A percentile compares a stretch with the other conserved stretches of the same genome.
phyloP scores from a whole-genome alignment of 2,797 vertebrate species.

The Eospalax fontanierii region DNA sequence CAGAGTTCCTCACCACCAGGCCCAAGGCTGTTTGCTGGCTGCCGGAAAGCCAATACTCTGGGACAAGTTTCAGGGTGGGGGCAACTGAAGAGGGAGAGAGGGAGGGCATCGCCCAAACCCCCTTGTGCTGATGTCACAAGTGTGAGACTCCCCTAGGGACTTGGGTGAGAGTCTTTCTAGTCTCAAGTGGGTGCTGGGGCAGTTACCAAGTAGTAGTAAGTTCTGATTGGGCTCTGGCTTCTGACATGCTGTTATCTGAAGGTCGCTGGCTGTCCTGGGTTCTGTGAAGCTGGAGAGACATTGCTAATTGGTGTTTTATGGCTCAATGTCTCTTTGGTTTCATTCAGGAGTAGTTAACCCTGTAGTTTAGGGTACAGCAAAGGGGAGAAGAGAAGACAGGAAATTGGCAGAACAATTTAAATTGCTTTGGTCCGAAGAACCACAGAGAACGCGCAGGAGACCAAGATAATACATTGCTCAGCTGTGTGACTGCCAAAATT shows the following conservation, averaged over 20 bases:
- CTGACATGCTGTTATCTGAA: background rate
- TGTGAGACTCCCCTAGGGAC: background rate
- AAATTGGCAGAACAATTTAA: background rate
- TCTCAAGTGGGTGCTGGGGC: background rate
- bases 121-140: background rate
- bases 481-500: background rate
- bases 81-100: too few species aligned
- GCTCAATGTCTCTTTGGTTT: background rate
- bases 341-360: background rate
- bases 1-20: too few species aligned
- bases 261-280: background rate
- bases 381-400: background rate
- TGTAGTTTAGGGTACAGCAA: background rate
- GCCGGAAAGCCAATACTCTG: background rate
- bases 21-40: background rate
- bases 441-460: background rate
- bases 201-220: rapidly evolving
- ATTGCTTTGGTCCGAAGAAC: background rate
- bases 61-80: background rate
- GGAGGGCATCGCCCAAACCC: too few species aligned
- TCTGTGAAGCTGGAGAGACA: too few species aligned
- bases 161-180: too few species aligned
- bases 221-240: too few species aligned
- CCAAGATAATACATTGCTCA: background rate
- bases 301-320: too few species aligned